Base-by-base conservation (phyloP, 2,888 invertebrate species). In the Erebia ligea region DNA sequence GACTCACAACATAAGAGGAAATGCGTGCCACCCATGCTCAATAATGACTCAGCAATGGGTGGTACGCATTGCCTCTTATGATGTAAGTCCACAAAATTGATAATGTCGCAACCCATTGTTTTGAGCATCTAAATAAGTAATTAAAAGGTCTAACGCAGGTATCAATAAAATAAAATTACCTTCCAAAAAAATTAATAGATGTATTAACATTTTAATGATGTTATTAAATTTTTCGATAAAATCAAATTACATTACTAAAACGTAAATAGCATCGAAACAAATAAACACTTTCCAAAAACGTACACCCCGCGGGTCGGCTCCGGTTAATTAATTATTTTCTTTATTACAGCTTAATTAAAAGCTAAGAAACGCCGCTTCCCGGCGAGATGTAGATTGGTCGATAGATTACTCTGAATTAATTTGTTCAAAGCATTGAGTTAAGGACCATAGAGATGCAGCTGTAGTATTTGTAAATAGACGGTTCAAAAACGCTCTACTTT, bases 341-440 rank as follows among this genome's bases (percentile, higher is more conserved):
- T 78, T 80, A 80, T 78, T 76, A 80, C 73, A 75, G 75, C 73
- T 78, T 79, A 79, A 80, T 79, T 78, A 78, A 79, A 80, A 77
- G 75, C 74, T 77, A 78, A 76, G 78, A 76, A 78, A 76, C 75
- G 75, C 69, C 72, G 72, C 70, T 74, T 68, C 68, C 66, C 72
- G 67, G 59, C 75, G 57, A 73, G 69, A 70, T 67, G 75, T 70
- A 72, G 75, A 76, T 75, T 75, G 74, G 75, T 71, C 76, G 74
- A 76, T 77, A 71, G 77, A 78, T 79, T 74, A 76, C 75, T 70
- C 58, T 69, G 74, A 75, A 78, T 76, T 76, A 76, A 79, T 77
- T 79, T 75, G 75, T 69, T 78, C 69, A 17, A 54, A 19, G 10
- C 54, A 54, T 54, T 54, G 54, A 54, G 54, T 11, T 54, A 9